Percentiles rank a stretch among this genome's conserved stretches.
Evolutionary conservation across 1,140 invertebrate species (phyloP).

Genomic region (Leptinotarsa lineolata): DNA sequence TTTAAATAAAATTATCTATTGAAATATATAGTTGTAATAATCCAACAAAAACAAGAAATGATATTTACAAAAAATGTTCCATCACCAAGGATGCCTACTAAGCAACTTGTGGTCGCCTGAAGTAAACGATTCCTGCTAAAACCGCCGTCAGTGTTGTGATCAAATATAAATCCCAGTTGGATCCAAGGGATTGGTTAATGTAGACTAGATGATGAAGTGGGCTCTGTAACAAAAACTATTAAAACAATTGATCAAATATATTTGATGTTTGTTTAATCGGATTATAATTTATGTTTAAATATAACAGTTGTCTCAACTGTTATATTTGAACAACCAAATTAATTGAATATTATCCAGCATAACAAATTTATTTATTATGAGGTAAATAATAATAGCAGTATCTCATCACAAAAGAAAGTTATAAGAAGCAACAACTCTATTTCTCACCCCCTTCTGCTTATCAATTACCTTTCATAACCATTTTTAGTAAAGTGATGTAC

Average conservation of each 20-base stretch:
- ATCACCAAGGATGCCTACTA: not conserved
- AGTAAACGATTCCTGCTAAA: constrained; percentile 80
- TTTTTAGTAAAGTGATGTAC: not conserved
- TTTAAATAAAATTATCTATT: not conserved
- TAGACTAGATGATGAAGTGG: constrained; percentile 68
- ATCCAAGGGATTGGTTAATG: constrained; percentile 71
- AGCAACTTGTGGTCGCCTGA: constrained; percentile 65
- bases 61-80: not conserved
- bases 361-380: constrained; percentile 11
- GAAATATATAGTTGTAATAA: not conserved
- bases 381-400: not conserved
- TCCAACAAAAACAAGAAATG: not conserved
- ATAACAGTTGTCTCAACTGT: not conserved
- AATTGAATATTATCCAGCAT: not conserved
- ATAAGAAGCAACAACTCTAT: not conserved
- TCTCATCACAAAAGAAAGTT: not conserved
- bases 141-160: constrained; percentile 82
- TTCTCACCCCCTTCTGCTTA: not conserved
- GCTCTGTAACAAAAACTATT: constrained; percentile 61
- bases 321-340: not conserved
- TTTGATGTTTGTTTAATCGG: not conserved
- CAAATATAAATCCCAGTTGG: constrained; percentile 94
- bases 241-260: constrained; percentile 16
- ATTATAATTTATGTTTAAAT: not conserved
- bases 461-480: too few relatives aligned